Evolutionary conservation across 2,113 vertebrate genomes (phyloP).

Genomic region (Centropus bengalensis): DNA sequence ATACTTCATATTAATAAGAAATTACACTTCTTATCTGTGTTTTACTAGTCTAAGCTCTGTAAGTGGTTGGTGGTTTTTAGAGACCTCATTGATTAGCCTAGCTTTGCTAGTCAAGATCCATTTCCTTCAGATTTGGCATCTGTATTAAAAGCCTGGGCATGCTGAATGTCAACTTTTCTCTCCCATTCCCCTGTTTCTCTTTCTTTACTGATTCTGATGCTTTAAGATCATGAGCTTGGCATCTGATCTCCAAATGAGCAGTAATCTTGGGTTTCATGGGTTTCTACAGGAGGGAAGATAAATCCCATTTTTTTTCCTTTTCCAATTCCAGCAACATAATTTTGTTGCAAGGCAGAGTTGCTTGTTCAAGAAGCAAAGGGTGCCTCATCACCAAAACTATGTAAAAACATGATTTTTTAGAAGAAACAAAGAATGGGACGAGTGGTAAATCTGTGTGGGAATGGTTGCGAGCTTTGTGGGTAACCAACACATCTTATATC

Average conservation of each 20-base stretch:
- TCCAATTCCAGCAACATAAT: fast-evolving
- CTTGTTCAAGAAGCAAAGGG: background rate
- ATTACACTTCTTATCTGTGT: background rate
- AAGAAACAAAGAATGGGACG: background rate
- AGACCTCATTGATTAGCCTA: background rate
- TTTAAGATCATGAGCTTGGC: background rate
- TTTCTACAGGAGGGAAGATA: background rate
- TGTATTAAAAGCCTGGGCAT: background rate
- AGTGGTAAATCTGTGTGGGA: background rate
- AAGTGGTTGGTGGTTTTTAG: background rate
- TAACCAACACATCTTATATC: background rate
- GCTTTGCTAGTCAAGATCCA: background rate
- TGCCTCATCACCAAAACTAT: background rate
- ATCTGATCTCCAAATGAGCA: background rate
- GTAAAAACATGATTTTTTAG: background rate
- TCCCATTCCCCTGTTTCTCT: background rate
- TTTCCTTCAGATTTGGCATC: background rate
- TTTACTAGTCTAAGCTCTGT: background rate
- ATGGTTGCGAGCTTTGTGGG: background rate
- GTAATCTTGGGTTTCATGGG: background rate
- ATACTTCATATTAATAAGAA: background rate
- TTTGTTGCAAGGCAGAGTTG: background rate
- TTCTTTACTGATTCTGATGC: background rate
- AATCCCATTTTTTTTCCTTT: background rate
- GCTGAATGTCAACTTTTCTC: background rate